Conservation (phyloP, 2,888 invertebrate genomes). For the Netelia virgata region DNA sequence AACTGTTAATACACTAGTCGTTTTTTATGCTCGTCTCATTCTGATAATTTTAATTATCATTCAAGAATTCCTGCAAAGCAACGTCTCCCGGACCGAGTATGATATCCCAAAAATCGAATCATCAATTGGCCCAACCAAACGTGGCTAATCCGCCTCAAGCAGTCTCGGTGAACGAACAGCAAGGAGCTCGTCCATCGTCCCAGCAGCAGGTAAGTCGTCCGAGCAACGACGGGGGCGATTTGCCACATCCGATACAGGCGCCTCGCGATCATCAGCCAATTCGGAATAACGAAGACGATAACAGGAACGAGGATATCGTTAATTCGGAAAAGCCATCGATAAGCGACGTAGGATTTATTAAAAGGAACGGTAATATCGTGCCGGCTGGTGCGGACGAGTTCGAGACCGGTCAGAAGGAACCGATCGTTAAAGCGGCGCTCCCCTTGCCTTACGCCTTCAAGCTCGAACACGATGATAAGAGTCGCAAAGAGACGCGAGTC, state of each 20-base stretch:
- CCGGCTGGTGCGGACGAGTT: conserved; percentile 78
- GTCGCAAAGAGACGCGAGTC: conserved; percentile 50
- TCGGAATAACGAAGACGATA: conserved; percentile 61
- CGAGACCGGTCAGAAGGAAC: conserved; percentile 52
- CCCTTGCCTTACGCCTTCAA: conserved; percentile 72
- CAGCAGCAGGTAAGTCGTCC: conserved; percentile 82
- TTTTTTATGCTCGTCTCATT: conserved; percentile 2
- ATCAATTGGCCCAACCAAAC: conserved; percentile 63
- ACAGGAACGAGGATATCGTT: conserved; percentile 63
- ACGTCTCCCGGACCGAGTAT: conserved; percentile 65
- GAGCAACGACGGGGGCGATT: conserved; percentile 75
- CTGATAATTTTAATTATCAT: conserved; percentile 38
- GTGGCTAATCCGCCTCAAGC: conserved; percentile 37
- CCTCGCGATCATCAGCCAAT: conserved; percentile 76
- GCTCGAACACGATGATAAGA: conserved; percentile 39
- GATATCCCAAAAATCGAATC: conserved; percentile 58
- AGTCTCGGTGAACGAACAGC: conserved; percentile 48
- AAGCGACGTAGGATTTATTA: conserved; percentile 74
- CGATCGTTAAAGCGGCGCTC: conserved; percentile 47
- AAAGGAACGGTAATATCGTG: conserved; percentile 76
- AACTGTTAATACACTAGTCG: background rate
- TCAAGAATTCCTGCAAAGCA: conserved; percentile 71
- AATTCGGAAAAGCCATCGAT: conserved; percentile 46
- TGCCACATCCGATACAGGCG: conserved; percentile 78
- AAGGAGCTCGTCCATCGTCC: conserved; percentile 68